Base-by-base conservation (phyloP, 2,113 vertebrate genomes). In the Trachemys scripta region DNA sequence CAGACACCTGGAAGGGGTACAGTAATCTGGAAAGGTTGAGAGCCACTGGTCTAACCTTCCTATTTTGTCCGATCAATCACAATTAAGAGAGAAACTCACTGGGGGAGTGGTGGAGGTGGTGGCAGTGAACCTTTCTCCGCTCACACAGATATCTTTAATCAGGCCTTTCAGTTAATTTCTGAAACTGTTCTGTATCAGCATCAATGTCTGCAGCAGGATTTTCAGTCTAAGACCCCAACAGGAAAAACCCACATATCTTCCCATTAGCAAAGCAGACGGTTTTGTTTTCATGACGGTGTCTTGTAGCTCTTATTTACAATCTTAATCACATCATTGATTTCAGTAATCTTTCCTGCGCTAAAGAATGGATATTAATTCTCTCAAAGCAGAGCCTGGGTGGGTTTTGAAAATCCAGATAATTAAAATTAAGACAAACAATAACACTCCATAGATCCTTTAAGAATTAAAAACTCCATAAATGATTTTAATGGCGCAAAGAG, bases 251-350 rank as follows among this genome's bases (percentile, higher is more conserved):
- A 91, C 89, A 93, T 76, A 96, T 90, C 87, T 91, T 94, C 84
- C 92, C 82, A 81, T 85, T 93, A 97, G 91, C 82, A 92, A 94
- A 94, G 57, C 69, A 93, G 75, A 79, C 93, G 57, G 79, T 62
- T 97, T 97, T 92, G 78, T 88, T 83, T 90, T 94, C 92, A 92
- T 88, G 65, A 88, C 91, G 94, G 90, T 89, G 95, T 96, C 94
- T 97, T 97, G 87, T 92, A 91, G 90, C 96, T 96, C 92, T 97
- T 97, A 96, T 97, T 98, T 98, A 98, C 94, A 98, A 86, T 95
- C 96, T 89, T 96, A 98, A 97, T 98, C 95, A 97, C 96, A 96
- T 90, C 95, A 97, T 85, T 97, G 97, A 98, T 98, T 98, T 96
- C 93, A 97, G 96, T 97, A 98, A 98, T 97, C 96, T 96, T 98